Percentiles rank a stretch among this genome's conserved stretches.
Conservation (phyloP, 1,140 invertebrate genomes). For the Andricus grossulariae region DNA sequence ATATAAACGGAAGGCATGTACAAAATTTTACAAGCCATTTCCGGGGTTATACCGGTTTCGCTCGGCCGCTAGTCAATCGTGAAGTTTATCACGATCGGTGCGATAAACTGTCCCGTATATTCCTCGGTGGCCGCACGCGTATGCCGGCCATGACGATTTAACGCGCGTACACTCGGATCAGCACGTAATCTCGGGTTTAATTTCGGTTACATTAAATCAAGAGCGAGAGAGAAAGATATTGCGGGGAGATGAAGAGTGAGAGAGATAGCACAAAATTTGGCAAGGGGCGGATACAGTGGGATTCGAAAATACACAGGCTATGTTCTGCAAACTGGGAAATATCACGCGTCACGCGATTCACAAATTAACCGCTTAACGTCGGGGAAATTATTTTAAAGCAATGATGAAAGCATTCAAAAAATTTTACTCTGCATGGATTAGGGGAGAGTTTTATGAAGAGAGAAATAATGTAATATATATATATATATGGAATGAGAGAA, state of each 20-base stretch:
- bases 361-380: constrained; percentile 19
- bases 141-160: constrained; percentile 57
- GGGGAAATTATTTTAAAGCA: background rate
- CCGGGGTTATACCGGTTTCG: constrained; percentile 49
- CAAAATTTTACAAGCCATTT: constrained; percentile 55
- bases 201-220: constrained; percentile 62
- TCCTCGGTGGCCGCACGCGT: constrained; percentile 49
- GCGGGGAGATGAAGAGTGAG: background rate
- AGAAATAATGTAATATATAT: too few relatives aligned
- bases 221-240: constrained; percentile 29
- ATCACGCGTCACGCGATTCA: background rate
- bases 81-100: constrained; percentile 59
- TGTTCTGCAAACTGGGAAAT: constrained; percentile 15
- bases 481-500: too few relatives aligned
- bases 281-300: background rate
- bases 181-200: constrained; percentile 60
- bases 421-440: too few relatives aligned
- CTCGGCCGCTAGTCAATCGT: constrained; percentile 55
- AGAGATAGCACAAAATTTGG: background rate
- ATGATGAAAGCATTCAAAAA: background rate
- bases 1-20: constrained; percentile 26
- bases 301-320: constrained; percentile 9
- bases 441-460: too few relatives aligned
- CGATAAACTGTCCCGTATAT: constrained; percentile 57
- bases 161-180: constrained; percentile 55